Evolutionary conservation across 1,140 invertebrate species (phyloP), one percentile per base, ranked within the genome.

Genomic region (Zaprionus ghesquierei): DNA sequence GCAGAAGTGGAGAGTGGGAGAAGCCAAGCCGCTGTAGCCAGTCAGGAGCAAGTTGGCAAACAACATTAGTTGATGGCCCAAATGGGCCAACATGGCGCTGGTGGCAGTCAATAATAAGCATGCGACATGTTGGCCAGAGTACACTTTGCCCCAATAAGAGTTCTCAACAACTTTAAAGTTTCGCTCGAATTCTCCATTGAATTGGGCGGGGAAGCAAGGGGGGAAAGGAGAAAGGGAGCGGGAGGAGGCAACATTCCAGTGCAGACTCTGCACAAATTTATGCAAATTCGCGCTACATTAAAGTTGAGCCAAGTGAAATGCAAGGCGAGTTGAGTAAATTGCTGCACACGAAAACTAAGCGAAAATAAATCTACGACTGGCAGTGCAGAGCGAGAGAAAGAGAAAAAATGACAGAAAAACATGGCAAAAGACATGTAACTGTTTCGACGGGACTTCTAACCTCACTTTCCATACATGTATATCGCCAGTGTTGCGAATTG

Each of bases 51-150:
- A 87, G 84, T 87, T 87, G 75, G 75, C 82, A 89, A 87, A 87
- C 82, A 87, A 89, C 84, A 87, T 87, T 87, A 87, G 82, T 87
- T 87, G 82, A 87, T 87, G 82, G 82, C 84, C 82, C 71, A 86
- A 86, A 86, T 86, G 82, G 82, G 82, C 79, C 82, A 70, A 76
- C 82, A 87, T 86, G 82, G 71, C 82, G 82, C 82, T 87, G 61
- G 75, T 87, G 82, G 82, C 84, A 87, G 82, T 87, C 82, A 87
- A 87, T 87, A 87, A 87, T 87, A 87, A 87, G 82, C 84, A 87
- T 85, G 82, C 82, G 82, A 87, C 82, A 86, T 86, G 82, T 86
- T 86, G 82, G 82, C 82, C 69, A 75, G 73, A 85, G 68, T 75
- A 77, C 81, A 84, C 81, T 84, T 80, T 77, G 23, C 61, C 73